Evolutionary conservation across 2,797 vertebrate genomes (phyloP), one percentile per base, ranked within the genome.

Genomic region (Rhynchonycteris naso): DNA sequence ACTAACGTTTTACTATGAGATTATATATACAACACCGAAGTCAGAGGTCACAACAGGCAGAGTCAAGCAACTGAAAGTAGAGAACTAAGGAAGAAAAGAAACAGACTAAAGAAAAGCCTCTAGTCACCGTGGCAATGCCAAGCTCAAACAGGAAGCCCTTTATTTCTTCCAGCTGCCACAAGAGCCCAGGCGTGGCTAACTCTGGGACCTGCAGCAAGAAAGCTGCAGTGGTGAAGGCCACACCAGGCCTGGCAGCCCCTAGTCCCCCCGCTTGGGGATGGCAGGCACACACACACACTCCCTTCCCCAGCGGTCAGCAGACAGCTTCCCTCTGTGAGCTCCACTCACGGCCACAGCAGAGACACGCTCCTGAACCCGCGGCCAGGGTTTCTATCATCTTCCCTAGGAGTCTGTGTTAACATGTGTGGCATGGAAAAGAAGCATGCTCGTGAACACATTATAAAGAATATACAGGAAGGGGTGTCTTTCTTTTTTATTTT

Each of bases 41-140:
- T 74, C 74, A 95, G 75, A 94, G 61, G 83, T 80, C 87, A 95
- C 74, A 86, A 75, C 10, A 80, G 79, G 79, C 28, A 94, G 38
- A 52, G 26, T 89, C 50, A 61, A 88, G 28, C 15, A 43, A 87
- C 47, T 90, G 14, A 74, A 78, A 84, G 30, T 1, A 38, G 65
- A 92, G 12, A 81, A 74, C 14, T 21, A 19, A 22, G n/a, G n/a
- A 43, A 43, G 38, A n/a, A 19, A 3, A 30, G 13, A 15, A 33
- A 33, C 12, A 50, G n/a, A 72, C 47, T 28, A n/a, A 78, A 88
- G 54, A 74, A 82, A 82, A 84, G 24, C 21, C 78, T 54, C 52
- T 26, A 83, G 61, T 66, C 21, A 50, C 61, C 16, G 13, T 83
- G 47, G 22, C 52, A 35, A 12, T 26, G 78, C 33, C 28, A n/a